Conservation (phyloP, 2,888 invertebrate genomes). For the Laothoe populi region DNA sequence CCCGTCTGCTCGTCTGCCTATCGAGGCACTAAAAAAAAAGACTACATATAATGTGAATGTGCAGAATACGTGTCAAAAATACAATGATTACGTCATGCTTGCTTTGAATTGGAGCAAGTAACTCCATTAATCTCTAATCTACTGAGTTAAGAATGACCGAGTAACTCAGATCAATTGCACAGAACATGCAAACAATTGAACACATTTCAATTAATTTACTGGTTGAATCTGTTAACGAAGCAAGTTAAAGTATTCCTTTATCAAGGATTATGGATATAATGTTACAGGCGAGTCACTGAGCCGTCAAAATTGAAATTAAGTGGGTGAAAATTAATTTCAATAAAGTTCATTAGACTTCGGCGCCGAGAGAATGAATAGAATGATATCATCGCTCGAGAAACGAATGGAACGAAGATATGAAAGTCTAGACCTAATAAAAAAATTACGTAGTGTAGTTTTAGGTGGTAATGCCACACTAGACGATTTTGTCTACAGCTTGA, state of each 20-base stretch:
- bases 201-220: slow-evolving; percentile 21
- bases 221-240: slow-evolving; percentile 11
- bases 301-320: slow-evolving; percentile 22
- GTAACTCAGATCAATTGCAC: not conserved
- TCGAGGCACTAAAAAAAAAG: not conserved
- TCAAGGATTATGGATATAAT: slow-evolving; percentile 12
- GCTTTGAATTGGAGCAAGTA: not conserved
- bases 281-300: slow-evolving; percentile 14
- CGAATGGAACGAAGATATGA: not conserved
- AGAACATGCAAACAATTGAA: slow-evolving; percentile 13
- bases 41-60: too few relatives aligned
- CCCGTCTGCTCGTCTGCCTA: too few relatives aligned
- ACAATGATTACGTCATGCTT: too few relatives aligned
- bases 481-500: too few relatives aligned
- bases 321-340: slow-evolving; percentile 24
- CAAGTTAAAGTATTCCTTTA: not conserved
- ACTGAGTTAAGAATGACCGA: slow-evolving; percentile 10
- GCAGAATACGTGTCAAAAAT: too few relatives aligned
- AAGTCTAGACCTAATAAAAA: slow-evolving; percentile 22
- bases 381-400: slow-evolving; percentile 23
- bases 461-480: too few relatives aligned
- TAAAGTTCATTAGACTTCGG: slow-evolving; percentile 22
- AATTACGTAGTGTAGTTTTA: slow-evolving; percentile 6
- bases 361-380: slow-evolving; percentile 14
- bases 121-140: slow-evolving; percentile 14